phyloP scores from a whole-genome alignment of 2,888 invertebrate genomes.

The Drosophila macrospina region DNA sequence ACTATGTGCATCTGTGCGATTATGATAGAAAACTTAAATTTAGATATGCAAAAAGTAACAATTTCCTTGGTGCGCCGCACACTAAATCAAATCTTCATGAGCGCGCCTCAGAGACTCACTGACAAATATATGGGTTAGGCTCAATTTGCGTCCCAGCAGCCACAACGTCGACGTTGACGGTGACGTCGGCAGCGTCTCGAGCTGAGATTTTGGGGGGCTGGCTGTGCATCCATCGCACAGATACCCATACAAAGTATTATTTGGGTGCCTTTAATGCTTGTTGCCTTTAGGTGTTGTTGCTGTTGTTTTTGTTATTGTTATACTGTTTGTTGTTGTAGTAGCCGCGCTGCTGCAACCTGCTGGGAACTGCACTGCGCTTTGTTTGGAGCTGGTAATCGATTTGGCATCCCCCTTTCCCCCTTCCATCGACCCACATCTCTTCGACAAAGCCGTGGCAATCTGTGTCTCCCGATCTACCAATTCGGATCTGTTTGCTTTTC shows the following conservation, averaged over 20 bases:
- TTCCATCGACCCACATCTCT: neutral
- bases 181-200: neutral
- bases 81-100: conserved; percentile 83
- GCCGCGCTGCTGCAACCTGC: conserved; percentile 69
- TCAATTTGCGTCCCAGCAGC: conserved; percentile 66
- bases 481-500: conserved; percentile 54
- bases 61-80: conserved; percentile 57
- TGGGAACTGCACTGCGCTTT: conserved; percentile 74
- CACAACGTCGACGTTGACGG: neutral
- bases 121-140: conserved; percentile 84
- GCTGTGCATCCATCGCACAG: conserved; percentile 57
- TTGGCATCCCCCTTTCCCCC: conserved; percentile 35
- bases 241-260: conserved; percentile 62
- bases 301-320: conserved; percentile 19
- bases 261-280: conserved; percentile 64
- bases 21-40: conserved; percentile 60
- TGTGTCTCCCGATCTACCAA: conserved; percentile 39
- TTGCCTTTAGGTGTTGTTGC: conserved; percentile 66
- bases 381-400: conserved; percentile 70
- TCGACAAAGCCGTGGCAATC: conserved; percentile 15
- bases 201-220: conserved; percentile 38
- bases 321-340: conserved; percentile 14
- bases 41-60: conserved; percentile 71
- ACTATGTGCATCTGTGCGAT: conserved; percentile 15
- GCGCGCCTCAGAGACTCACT: conserved; percentile 67